Conservation (phyloP, 1,140 invertebrate genomes). For the Bombus impatiens region DNA sequence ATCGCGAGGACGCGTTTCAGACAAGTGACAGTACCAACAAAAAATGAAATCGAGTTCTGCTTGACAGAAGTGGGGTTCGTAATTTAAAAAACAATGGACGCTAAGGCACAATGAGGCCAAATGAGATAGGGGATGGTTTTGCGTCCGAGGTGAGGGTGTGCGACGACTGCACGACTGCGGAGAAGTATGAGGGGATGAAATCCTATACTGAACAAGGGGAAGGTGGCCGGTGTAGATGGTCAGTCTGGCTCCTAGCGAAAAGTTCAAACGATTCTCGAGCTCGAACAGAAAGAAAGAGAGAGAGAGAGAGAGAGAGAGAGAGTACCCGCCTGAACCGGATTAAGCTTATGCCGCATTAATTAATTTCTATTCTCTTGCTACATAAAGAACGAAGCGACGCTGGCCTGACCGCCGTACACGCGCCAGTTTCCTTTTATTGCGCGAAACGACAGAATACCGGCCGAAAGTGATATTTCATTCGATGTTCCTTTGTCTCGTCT, state of each 20-base stretch:
- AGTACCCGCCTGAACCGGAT: slow-evolving; percentile 22
- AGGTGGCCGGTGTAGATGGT: slow-evolving; percentile 69
- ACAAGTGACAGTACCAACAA: slow-evolving; percentile 76
- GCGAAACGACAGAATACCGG: neutral
- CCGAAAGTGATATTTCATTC: slow-evolving; percentile 29
- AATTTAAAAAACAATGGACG: slow-evolving; percentile 82
- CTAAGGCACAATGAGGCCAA: slow-evolving; percentile 81
- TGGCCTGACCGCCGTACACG: neutral
- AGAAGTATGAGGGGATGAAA: slow-evolving; percentile 74
- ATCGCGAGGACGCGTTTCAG: slow-evolving; percentile 74
- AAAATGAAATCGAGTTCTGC: slow-evolving; percentile 79
- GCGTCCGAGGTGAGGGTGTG: slow-evolving; percentile 70
- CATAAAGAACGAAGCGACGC: neutral
- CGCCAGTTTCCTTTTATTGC: slow-evolving; percentile 9
- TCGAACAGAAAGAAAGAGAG: slow-evolving; percentile 56
- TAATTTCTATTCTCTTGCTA: slow-evolving; percentile 51
- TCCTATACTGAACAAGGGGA: slow-evolving; percentile 79
- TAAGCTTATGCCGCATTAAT: slow-evolving; percentile 37
- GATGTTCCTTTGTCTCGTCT: neutral
- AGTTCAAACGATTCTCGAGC: slow-evolving; percentile 75
- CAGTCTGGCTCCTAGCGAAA: slow-evolving; percentile 72
- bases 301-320: slow-evolving; percentile 19
- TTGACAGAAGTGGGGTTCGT: slow-evolving; percentile 79
- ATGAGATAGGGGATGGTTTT: slow-evolving; percentile 80
- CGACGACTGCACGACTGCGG: slow-evolving; percentile 34